Evolutionary conservation across 2,113 vertebrate species (phyloP), one percentile per base, ranked within the genome.

Genomic region (Riparia riparia): DNA sequence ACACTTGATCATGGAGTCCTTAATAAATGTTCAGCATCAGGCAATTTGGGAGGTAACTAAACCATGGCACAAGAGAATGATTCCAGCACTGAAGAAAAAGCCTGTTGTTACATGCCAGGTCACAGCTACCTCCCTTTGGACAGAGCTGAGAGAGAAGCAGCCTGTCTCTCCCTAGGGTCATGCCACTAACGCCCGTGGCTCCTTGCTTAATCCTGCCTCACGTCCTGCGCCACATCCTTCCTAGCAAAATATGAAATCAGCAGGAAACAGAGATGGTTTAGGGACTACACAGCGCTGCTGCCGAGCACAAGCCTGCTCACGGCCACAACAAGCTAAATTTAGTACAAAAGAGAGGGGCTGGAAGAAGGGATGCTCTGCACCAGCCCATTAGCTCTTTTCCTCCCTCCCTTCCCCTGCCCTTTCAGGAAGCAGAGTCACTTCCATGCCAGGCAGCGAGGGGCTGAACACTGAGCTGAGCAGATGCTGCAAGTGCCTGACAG

Each of bases 221-320:
- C 68, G 70, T 53, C 68, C 88, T 81, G 58, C 0, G 0, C 53
- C 9, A 10, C 1, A 18, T 83, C 82, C 94, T 91, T 96, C 87
- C 85, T 49, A 81, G 72, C 65, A 77, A 93, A 89, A 89, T 8
- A 56, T 15, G 61, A 95, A 96, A 93, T 94, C 94, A 96, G 86
- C 95, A 97, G 95, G 96, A 96, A 97, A 95, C 94, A 97, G 95
- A 31, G 77, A 65, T 3, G 16, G 68, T 91, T 94, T 92, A 82
- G 1, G 2, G 81, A 80, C 91, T 86, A 39, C 47, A 17, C 6
- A 25, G 82, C 80, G 71, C 85, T 96, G 89, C 85, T 77, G 41
- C 49, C 0, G 7, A 95, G 74, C 1, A 1, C 80, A 32, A 31
- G 39, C 72, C 91, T 45, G 51, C 26, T 42, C 68, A 18, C 50